Conservation (phyloP, 2,888 invertebrate species). For the Pherbina coryleti region DNA sequence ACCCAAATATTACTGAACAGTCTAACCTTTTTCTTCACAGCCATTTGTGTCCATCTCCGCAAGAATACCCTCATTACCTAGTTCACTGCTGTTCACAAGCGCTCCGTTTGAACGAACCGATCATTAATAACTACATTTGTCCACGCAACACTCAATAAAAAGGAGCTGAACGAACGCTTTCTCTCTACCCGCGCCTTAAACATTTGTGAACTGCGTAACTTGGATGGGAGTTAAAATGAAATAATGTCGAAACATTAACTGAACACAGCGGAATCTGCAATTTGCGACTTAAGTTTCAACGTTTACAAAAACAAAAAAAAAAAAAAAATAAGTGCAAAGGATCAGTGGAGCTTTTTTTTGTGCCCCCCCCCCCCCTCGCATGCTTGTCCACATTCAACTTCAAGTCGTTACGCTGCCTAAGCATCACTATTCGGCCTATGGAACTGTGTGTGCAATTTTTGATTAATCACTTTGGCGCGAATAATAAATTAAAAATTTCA, state of each 20-base stretch:
- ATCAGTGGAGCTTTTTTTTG: slow-evolving; percentile 7
- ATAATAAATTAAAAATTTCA: slow-evolving; percentile 70
- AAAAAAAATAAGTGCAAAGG: background rate
- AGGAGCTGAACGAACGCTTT: background rate
- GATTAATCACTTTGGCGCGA: slow-evolving; percentile 67
- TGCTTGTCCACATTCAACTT: background rate
- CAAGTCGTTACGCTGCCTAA: background rate
- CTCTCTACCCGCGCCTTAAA: background rate
- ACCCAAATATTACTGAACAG: too few relatives aligned
- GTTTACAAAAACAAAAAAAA: background rate
- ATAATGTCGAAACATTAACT: slow-evolving; percentile 31
- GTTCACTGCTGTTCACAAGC: too few relatives aligned
- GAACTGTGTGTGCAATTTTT: slow-evolving; percentile 44
- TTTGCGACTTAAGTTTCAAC: background rate
- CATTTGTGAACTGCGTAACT: slow-evolving; percentile 1
- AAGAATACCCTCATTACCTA: too few relatives aligned
- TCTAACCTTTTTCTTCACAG: too few relatives aligned
- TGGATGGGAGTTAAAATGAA: slow-evolving; percentile 8
- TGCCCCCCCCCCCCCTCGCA: too few relatives aligned
- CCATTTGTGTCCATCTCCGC: too few relatives aligned
- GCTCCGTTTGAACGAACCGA: too few relatives aligned
- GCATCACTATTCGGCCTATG: slow-evolving; percentile 31
- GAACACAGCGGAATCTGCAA: slow-evolving; percentile 25
- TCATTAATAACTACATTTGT: slow-evolving; percentile 48
- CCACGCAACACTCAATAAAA: slow-evolving; percentile 39